Conservation (phyloP, 2,888 invertebrate genomes). For the Spodoptera picta region DNA sequence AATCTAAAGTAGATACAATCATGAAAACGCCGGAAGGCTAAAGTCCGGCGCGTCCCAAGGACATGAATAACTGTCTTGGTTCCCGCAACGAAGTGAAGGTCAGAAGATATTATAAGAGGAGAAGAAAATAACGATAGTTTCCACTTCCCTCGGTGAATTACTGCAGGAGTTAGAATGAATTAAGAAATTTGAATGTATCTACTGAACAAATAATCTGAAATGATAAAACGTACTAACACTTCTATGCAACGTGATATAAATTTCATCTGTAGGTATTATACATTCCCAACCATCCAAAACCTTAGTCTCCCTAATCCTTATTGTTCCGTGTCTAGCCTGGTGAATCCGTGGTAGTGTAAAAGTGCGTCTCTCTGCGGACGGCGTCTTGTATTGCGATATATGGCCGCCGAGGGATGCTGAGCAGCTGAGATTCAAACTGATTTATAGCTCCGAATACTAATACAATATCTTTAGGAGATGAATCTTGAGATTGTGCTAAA, state of each 20-base stretch:
- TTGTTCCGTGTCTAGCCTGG: constrained; percentile 43
- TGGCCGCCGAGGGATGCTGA: constrained; percentile 80
- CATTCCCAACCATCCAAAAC: constrained; percentile 14
- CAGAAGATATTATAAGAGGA: no score
- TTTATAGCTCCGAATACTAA: constrained; percentile 81
- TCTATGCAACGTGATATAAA: no score
- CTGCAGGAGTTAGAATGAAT: no score
- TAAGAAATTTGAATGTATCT: background rate
- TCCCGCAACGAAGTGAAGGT: no score
- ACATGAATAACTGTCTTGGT: no score
- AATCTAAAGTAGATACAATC: no score
- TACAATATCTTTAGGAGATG: constrained; percentile 59
- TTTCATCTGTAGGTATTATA: background rate
- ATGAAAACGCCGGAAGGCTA: no score
- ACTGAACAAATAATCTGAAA: background rate
- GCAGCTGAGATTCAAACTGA: constrained; percentile 84
- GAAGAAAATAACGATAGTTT: no score
- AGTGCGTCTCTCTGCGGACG: constrained; percentile 70
- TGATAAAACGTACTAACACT: no score
- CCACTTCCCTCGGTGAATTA: no score
- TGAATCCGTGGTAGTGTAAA: constrained; percentile 51
- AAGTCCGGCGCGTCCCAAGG: no score
- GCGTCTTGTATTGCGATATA: constrained; percentile 81
- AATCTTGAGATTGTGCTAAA: constrained; percentile 40
- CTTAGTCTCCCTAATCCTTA: constrained; percentile 31